phyloP scores from a whole-genome alignment of 2,888 invertebrate genomes.

The Parapristionchus giblindavisi region DNA sequence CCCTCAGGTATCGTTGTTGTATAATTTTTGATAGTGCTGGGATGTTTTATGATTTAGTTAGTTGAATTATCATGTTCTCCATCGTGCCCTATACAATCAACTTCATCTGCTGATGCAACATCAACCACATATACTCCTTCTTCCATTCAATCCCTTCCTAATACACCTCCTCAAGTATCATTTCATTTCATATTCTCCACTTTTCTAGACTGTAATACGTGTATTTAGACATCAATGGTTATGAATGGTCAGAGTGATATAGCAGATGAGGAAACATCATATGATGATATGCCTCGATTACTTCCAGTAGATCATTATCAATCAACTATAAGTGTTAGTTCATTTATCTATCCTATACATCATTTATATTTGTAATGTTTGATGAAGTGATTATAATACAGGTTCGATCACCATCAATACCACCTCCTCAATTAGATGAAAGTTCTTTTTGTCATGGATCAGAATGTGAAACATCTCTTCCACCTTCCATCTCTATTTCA shows the following conservation, averaged over 20 bases:
- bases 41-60: background rate
- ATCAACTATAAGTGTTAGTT: background rate
- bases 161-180: constrained; percentile 1
- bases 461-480: constrained; percentile 26
- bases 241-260: background rate
- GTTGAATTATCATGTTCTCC: background rate
- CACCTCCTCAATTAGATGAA: background rate
- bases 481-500: constrained; percentile 4
- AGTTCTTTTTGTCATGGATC: background rate
- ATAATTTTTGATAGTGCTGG: background rate
- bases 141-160: constrained; percentile 20
- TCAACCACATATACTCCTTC: constrained; percentile 4
- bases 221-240: too few relatives aligned
- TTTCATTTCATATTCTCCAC: too few relatives aligned
- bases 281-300: constrained; percentile 31
- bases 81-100: background rate
- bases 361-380: too few relatives aligned
- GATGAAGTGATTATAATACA: too few relatives aligned
- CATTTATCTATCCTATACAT: background rate
- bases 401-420: background rate
- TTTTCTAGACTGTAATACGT: too few relatives aligned
- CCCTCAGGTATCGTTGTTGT: background rate
- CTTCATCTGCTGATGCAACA: background rate
- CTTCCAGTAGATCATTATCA: background rate
- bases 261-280: constrained; percentile 4